Evolutionary conservation across 2,797 vertebrate genomes (phyloP).

Genomic region (Cercopithecus neglectus): DNA sequence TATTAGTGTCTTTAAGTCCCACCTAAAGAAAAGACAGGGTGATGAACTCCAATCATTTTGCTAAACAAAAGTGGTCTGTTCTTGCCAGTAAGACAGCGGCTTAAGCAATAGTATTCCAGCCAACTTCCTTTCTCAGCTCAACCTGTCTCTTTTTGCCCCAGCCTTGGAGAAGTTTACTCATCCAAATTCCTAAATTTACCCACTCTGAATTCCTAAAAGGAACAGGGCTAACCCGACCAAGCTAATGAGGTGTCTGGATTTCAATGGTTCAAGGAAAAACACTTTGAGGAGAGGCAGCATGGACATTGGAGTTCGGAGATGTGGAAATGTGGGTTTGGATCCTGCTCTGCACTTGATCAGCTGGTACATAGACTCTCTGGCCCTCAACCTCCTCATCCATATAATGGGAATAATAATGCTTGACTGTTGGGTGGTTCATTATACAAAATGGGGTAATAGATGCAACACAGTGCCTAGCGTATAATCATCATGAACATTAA

Average conservation of each 20-base stretch:
- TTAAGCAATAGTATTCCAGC: background rate
- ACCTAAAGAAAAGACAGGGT: background rate
- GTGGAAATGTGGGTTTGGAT: background rate
- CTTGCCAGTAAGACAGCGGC: background rate
- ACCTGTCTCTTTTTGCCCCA: background rate
- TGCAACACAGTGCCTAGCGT: background rate
- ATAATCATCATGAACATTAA: background rate
- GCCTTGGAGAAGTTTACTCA: background rate
- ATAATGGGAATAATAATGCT: background rate
- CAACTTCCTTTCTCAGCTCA: slow-evolving; percentile 9
- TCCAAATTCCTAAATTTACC: background rate
- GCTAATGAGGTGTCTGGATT: background rate
- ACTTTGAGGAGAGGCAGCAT: background rate
- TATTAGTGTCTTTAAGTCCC: background rate
- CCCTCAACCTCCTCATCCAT: background rate
- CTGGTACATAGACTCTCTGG: background rate
- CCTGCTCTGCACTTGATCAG: background rate
- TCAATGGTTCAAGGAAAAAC: background rate
- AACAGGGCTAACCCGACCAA: background rate
- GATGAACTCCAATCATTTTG: slow-evolving; percentile 23
- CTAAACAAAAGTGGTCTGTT: slow-evolving; percentile 15
- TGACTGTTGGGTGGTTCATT: background rate
- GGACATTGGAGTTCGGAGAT: background rate
- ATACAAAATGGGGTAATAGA: background rate
- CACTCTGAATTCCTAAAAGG: background rate